Conservation (phyloP, 1,140 invertebrate genomes). For the Pogonognathellus flavescens region DNA sequence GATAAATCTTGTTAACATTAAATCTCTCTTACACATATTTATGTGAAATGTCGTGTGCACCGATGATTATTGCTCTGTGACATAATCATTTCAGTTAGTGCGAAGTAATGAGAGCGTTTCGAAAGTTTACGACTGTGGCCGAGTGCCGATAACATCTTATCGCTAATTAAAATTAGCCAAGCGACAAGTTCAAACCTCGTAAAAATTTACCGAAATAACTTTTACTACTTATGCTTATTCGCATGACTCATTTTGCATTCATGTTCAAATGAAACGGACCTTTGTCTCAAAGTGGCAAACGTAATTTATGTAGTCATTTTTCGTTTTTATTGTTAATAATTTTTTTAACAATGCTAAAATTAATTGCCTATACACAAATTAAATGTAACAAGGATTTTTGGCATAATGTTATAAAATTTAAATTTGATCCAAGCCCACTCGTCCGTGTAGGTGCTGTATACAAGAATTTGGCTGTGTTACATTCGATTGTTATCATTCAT, state of each 20-base stretch:
- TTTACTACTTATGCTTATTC: neutral
- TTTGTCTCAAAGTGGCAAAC: neutral
- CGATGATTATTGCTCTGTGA: neutral
- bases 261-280: neutral
- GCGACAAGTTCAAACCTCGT: constrained; percentile 23
- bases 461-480: too few relatives aligned
- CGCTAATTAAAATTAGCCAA: constrained; percentile 41
- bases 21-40: too few relatives aligned
- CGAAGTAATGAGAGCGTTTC: constrained; percentile 22
- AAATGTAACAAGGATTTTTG: too few relatives aligned
- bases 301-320: neutral
- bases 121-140: constrained; percentile 26
- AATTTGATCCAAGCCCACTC: too few relatives aligned
- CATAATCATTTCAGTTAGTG: constrained; percentile 36
- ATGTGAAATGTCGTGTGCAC: too few relatives aligned
- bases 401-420: too few relatives aligned
- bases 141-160: constrained; percentile 46
- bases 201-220: constrained; percentile 38
- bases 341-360: too few relatives aligned
- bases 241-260: constrained; percentile 18
- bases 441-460: too few relatives aligned
- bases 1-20: too few relatives aligned
- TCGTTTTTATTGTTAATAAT: too few relatives aligned
- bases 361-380: too few relatives aligned
- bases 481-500: too few relatives aligned